Evolutionary conservation across 2,113 vertebrate species (phyloP), one percentile per base, ranked within the genome.

Genomic region (Pangasianodon hypophthalmus): DNA sequence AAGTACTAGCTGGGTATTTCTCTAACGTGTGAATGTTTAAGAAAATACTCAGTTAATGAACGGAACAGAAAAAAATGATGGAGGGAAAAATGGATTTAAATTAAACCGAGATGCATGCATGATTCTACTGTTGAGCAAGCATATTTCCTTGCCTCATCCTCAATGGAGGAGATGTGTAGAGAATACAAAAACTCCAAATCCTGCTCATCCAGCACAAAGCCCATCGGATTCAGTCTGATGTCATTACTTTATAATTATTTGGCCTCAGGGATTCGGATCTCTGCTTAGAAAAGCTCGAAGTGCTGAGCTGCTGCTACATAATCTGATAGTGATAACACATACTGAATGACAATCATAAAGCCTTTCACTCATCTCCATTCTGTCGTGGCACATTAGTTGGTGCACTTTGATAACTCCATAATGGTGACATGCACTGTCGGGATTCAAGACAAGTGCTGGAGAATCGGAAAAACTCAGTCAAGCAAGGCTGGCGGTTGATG

Each of bases 161-260:
- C 60, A 69, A 32, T 18, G 56, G 13, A n/a, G n/a, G 32, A 80
- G n/a, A 62, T 24, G 82, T 2, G 69, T 41, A 18, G 75, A 41
- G 69, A 85, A 60, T 60, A 60, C 48, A 60, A 67, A 88, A 24
- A 24, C 5, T 48, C n/a, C 7, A 26, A 84, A 46, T 60, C 69
- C 81, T 60, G 67, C 67, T 60, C 37, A 60, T 84, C 81, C 81
- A 16, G 69, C 81, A 89, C 69, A 85, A 44, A 50, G 67, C 60
- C 52, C 41, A 48, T 46, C 26, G 64, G 26, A 58, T 41, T 26
- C 62, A 60, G 26, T 48, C 37, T 75, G 41, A 48, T 75, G 52
- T 84, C 67, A 50, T 89, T 89, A 60, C 82, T 84, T 60, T 48
- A 32, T 85, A 89, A 85, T 89, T 73, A 77, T 46, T 60, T 75